Conservation (phyloP, 2,797 vertebrate genomes). For the Girardinus metallicus region DNA sequence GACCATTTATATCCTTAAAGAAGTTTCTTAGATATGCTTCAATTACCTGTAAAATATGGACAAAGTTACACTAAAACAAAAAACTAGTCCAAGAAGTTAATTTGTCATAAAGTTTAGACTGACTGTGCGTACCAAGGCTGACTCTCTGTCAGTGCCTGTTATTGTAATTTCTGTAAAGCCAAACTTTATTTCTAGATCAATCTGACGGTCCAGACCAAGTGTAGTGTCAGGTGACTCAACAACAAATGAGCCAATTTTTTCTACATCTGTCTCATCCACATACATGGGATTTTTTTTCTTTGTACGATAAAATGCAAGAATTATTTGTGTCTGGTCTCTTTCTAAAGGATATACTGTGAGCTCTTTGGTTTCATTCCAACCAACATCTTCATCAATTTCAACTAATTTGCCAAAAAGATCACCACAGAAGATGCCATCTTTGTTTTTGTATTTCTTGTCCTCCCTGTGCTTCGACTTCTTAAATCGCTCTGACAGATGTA, state of each 20-base stretch:
- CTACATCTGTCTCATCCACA: background rate
- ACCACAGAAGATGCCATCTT: fast-evolving
- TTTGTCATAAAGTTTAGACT: background rate
- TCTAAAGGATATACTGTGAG: fast-evolving
- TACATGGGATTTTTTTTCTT: background rate
- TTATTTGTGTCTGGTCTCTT: fast-evolving
- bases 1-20: too few relatives aligned
- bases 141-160: background rate
- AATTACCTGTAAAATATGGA: too few relatives aligned
- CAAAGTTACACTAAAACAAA: too few relatives aligned
- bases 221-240: background rate
- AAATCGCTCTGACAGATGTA: fast-evolving
- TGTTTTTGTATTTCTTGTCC: background rate
- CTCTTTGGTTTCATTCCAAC: background rate
- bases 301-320: background rate
- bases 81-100: too few relatives aligned
- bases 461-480: fast-evolving
- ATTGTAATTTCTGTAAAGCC: background rate
- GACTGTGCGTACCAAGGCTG: background rate
- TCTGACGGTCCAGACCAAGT: fast-evolving
- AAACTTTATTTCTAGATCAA: background rate
- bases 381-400: background rate
- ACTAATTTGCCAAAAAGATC: background rate
- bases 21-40: too few relatives aligned
- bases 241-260: fast-evolving